Evolutionary conservation across 1,140 invertebrate species (phyloP), one percentile per base, ranked within the genome.

Genomic region (Cydia amplana): DNA sequence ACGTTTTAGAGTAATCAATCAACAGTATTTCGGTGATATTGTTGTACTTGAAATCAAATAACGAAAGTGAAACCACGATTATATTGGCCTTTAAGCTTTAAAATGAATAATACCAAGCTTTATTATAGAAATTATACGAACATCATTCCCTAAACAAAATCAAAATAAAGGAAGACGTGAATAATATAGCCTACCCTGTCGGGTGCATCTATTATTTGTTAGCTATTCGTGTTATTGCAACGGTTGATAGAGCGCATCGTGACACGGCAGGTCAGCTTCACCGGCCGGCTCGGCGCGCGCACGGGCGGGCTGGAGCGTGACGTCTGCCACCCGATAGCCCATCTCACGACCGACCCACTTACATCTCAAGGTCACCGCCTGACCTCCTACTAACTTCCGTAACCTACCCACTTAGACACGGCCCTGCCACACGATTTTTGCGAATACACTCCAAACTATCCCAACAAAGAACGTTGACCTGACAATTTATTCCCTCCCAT

Each of bases 321-420:
- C 89, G 90, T 84, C 87, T 90, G 85, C 89, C 87, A 90, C 85
- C 89, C 87, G 90, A 91, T 90, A 90, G 85, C 83, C 84, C 87
- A 90, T 90, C 89, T 91, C 89, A 92, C 89, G 91, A 92, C 77
- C 86, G 89, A 87, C 90, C 89, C 81, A 91, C 89, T 92, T 91
- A 80, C 84, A 81, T 76, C 82, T 67, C 91, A 92, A 92, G 91
- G 91, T 91, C 89, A 91, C 84, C 83, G 85, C 75, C 79, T 90
- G 87, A 90, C 91, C 90, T 90, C 85, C 83, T 90, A 84, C 87
- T 87, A 73, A 84, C 89, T 88, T 89, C 88, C 85, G 83, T 87
- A 83, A 82, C 81, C 79, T 75, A 75, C 74, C 78, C 78, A 16
- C 36, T 70, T 20, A 70, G 28, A 67, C 64, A 70, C 18, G 32